phyloP scores from a whole-genome alignment of 2,797 vertebrate species.

The Onychomys torridus region DNA sequence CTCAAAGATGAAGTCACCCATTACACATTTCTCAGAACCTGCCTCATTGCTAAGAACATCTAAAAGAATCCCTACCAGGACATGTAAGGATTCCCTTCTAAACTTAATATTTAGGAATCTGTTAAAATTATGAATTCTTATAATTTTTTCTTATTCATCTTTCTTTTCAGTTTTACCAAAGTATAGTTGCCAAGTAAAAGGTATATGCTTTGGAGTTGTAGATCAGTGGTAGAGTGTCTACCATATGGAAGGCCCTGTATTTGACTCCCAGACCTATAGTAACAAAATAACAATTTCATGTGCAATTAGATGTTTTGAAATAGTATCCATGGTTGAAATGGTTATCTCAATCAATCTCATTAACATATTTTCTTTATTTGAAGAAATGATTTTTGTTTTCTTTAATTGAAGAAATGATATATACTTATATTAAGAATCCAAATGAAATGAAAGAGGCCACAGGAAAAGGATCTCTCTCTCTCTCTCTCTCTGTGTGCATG shows the following conservation, averaged over 20 bases:
- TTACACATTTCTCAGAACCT: not conserved
- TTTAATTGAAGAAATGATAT: not conserved
- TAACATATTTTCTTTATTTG: not conserved
- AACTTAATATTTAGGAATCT: not conserved
- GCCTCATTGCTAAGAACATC: not conserved
- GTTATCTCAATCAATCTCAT: too few relatives aligned
- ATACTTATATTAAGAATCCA: constrained; percentile 5
- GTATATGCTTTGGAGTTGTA: not conserved
- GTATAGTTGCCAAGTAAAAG: not conserved
- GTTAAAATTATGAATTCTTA: not conserved
- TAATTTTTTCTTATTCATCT: not conserved
- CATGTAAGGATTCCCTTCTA: not conserved
- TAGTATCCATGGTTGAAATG: not conserved
- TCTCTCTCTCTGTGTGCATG: not conserved
- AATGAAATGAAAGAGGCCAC: not conserved
- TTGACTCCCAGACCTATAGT: not conserved
- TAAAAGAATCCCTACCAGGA: not conserved
- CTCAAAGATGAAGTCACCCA: not conserved
- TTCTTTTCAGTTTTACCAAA: not conserved
- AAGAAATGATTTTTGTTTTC: not conserved
- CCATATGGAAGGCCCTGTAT: not conserved
- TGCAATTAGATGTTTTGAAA: not conserved
- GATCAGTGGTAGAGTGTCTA: not conserved
- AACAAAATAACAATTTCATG: not conserved
- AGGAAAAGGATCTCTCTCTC: not conserved